Percentiles rank a stretch among this genome's conserved stretches.
phyloP scores from a whole-genome alignment of 2,797 vertebrate species.

The Halcyon leucocephala region DNA sequence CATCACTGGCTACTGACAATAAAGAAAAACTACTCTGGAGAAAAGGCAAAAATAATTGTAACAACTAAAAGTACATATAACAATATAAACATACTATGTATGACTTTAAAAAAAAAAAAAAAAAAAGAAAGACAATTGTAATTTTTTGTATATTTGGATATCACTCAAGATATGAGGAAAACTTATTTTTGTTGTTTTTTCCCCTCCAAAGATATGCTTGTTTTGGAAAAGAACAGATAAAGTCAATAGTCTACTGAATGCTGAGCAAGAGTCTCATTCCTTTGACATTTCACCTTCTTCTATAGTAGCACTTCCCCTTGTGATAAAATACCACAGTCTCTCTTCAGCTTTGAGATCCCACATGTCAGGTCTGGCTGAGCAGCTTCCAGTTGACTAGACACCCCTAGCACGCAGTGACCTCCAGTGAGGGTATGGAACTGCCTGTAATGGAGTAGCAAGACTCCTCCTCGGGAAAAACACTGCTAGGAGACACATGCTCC shows the following conservation, averaged over 20 bases:
- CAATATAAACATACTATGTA: neutral
- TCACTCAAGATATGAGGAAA: neutral
- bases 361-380: fast-evolving
- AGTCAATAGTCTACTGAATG: neutral
- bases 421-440: neutral
- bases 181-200: fast-evolving
- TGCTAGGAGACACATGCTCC: neutral
- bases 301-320: neutral
- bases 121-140: neutral
- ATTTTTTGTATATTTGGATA: neutral
- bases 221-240: neutral
- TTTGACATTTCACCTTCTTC: neutral
- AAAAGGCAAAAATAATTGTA: neutral
- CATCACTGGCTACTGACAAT: fast-evolving
- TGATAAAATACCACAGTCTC: neutral
- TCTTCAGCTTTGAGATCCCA: neutral
- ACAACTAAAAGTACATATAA: neutral
- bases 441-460: fast-evolving
- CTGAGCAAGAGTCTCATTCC: neutral
- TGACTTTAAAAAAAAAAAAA: neutral
- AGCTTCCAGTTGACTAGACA: neutral
- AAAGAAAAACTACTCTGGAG: neutral
- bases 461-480: neutral
- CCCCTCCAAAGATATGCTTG: neutral
- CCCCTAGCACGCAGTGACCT: fast-evolving